Base-by-base conservation (phyloP, 1,140 invertebrate genomes). In the Hesperophylax magnus region DNA sequence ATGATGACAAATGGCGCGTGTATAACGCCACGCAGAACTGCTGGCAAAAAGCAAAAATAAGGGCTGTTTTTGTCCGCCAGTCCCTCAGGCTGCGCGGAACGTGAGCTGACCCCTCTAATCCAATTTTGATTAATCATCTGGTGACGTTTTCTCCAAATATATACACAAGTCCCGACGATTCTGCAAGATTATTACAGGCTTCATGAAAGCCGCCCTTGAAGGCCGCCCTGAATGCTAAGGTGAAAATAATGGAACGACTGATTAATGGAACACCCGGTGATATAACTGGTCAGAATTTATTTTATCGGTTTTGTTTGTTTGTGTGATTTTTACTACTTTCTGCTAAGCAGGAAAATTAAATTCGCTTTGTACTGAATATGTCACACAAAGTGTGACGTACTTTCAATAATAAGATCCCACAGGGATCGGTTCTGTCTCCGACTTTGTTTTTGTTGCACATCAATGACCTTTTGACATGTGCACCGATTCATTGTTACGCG, bases 71-170 rank as follows among this genome's bases (percentile, higher is more conserved):
- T 61, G 18, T 61, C 58, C 58, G 7, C 18, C 20, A 7, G 9
- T 61, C n/a, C 58, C 58, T 24, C 18, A 24, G 18, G 58, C 18
- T 9, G 6, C 58, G 18, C 58, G 9, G 58, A 18, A 20, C 18
- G 58, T 20, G n/a, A 20, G 18, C 63, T 47, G 39, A 47, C 39
- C 39, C 39, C 39, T 47, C 63, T 67, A 67, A 67, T 67, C 63
- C 27, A 67, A 67, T 67, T 22, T 67, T 67, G 63, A 67, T 67
- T 67, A 67, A 67, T 67, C 63, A 67, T 34, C 63, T 34, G 63
- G 63, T 67, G 63, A 67, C 63, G 63, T 67, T 67, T 67, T 67
- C 63, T 67, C 27, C 63, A 67, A 67, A 67, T 67, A 47, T 47
- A 67, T 67, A 67, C 63, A 67, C 63, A 67, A 67, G 22, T 67